Evolutionary conservation across 2,888 invertebrate species (phyloP), one percentile per base, ranked within the genome.

Genomic region (Latrodectus elegans): DNA sequence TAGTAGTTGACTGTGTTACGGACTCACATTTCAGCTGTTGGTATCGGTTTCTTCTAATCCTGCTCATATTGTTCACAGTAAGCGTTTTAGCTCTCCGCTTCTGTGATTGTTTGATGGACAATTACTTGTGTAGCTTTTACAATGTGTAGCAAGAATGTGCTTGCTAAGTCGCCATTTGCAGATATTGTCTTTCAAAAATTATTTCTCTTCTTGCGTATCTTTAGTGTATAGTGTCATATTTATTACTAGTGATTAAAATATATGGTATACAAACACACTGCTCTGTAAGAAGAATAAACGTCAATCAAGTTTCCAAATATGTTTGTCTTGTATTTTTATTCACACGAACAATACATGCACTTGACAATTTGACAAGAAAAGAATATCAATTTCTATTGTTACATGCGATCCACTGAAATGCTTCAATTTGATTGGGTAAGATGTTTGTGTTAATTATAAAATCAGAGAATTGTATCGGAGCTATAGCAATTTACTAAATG

Each of bases 211-310:
- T 78, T 88, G 82, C 83, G 78, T 88, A 88, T 78, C 87, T 78
- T 83, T 88, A 88, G 83, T 78, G 74, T 83, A 88, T 88, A 88
- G 87, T 88, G 82, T 87, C 87, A 88, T 83, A 88, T 83, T 88
- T 88, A 88, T 88, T 88, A 83, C 74, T 88, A 88, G 87, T 88
- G 83, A 88, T 88, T 83, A 87, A 83, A 88, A 83, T 88, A 88
- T 88, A 88, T 88, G 83, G 87, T 88, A 88, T 83, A 88, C 87
- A 88, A 88, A 88, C 87, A 74, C 82, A 83, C 87, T 88, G 87
- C 87, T 83, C 73, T 88, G 87, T 78, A 88, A 88, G 87, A 83
- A 88, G 87, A 88, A 88, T 83, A 88, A 88, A 88, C 87, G 82
- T 88, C 82, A 88, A 88, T 88, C 87, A 88, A 83, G 83, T 88